Conservation (phyloP, 2,113 vertebrate species). For the Burhinus bistriatus region DNA sequence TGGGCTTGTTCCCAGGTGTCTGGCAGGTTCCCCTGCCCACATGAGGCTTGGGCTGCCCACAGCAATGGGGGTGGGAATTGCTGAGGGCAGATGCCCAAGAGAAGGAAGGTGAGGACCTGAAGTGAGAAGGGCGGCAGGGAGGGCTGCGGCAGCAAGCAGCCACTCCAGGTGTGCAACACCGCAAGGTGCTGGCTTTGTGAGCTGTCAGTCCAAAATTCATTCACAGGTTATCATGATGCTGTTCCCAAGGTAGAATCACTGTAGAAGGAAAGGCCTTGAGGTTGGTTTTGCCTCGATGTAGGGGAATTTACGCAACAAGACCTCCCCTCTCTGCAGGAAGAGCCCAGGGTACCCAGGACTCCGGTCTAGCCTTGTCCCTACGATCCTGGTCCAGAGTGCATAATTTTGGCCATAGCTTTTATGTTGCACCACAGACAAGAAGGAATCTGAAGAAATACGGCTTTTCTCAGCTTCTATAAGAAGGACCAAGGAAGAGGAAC, state of each 20-base stretch:
- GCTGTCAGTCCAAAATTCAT: fast-evolving
- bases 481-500: not conserved
- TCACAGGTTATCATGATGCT: fast-evolving
- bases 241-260: not conserved
- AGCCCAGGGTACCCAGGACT: not conserved
- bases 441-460: not conserved
- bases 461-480: not conserved
- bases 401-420: not conserved
- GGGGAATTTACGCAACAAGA: not conserved
- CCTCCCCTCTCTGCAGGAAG: not conserved
- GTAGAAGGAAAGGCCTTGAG: not conserved
- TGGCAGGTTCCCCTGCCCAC: not conserved
- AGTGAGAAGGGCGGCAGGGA: not conserved
- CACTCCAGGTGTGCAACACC: fast-evolving
- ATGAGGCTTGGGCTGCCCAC: not conserved
- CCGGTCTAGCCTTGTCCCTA: too few relatives aligned
- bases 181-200: not conserved
- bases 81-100: not conserved
- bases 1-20: not conserved
- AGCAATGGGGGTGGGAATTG: not conserved
- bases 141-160: fast-evolving
- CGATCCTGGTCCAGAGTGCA: not conserved
- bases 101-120: not conserved
- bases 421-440: not conserved
- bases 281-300: not conserved